Percentiles rank a stretch among this genome's conserved stretches.
These are phyloP conservation scores for Nerophis lumbriciformis DNA, from an alignment of 2,113 vertebrate species.

Conservation along the genomic window DNA sequence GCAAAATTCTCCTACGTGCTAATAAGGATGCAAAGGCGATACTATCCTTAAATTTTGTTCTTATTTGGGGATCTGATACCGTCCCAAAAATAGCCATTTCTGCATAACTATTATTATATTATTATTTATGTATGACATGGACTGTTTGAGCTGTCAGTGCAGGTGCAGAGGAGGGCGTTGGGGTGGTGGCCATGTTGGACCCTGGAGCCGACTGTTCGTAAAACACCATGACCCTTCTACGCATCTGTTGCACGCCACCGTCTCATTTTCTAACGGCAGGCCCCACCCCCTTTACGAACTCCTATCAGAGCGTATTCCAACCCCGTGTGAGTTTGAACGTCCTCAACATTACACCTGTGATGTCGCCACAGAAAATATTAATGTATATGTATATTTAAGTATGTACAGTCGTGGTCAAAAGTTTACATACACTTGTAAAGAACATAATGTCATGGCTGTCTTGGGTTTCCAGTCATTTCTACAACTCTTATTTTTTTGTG, in stretches of 20 bases:
- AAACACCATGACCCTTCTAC: background rate
- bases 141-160: constrained; percentile 20
- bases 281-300: constrained; percentile 24
- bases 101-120: constrained; percentile 1
- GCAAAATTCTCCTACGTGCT: no score
- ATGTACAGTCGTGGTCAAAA: no score
- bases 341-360: constrained; percentile 26
- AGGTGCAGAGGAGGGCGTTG: constrained; percentile 12
- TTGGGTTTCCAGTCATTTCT: no score
- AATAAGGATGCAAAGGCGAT: no score
- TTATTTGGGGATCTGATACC: no score
- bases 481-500: no score
- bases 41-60: no score
- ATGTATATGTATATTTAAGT: no score
- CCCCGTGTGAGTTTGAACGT: constrained; percentile 30
- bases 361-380: constrained; percentile 21
- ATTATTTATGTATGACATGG: constrained; percentile 6
- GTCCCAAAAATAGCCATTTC: no score
- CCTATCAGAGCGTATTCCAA: constrained; percentile 36
- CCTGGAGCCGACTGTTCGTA: constrained; percentile 2
- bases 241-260: constrained; percentile 13
- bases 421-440: no score
- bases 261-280: constrained; percentile 20
- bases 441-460: no score
- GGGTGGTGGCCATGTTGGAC: background rate